These are phyloP conservation scores for Eubucco bourcierii DNA, from an alignment of 2,113 vertebrate species.

Conservation along the genomic window DNA sequence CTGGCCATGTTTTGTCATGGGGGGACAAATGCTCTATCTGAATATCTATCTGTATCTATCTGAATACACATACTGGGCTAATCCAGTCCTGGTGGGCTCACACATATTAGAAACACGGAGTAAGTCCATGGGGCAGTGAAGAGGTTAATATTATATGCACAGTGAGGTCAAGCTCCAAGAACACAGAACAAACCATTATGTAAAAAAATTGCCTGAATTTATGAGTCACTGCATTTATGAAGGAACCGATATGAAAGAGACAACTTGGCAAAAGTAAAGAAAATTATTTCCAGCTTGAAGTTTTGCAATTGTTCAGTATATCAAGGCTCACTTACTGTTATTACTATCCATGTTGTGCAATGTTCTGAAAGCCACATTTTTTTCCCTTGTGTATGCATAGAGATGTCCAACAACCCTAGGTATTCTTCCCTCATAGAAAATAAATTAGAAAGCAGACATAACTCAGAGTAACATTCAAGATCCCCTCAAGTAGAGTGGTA, in stretches of 20 bases:
- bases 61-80: not conserved
- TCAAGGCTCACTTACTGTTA: slow-evolving; percentile 65
- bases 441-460: slow-evolving; percentile 53
- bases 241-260: slow-evolving; percentile 63
- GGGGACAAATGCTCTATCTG: not conserved
- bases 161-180: slow-evolving; percentile 56
- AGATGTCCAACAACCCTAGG: slow-evolving; percentile 58
- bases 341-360: slow-evolving; percentile 63
- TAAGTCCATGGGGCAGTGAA: not conserved
- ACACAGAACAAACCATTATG: slow-evolving; percentile 66
- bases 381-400: slow-evolving; percentile 63
- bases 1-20: not conserved
- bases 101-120: not conserved
- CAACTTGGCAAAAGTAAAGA: slow-evolving; percentile 59
- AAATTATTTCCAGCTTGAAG: slow-evolving; percentile 40
- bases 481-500: slow-evolving; percentile 58
- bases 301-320: slow-evolving; percentile 52
- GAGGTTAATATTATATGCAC: slow-evolving; percentile 46
- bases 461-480: slow-evolving; percentile 41
- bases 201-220: slow-evolving; percentile 63
- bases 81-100: not conserved
- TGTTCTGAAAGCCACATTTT: slow-evolving; percentile 38
- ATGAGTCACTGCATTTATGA: slow-evolving; percentile 67
- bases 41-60: too few species aligned
- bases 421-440: slow-evolving; percentile 61